phyloP scores from a whole-genome alignment of 1,140 invertebrate genomes.

The Caerostris darwini region DNA sequence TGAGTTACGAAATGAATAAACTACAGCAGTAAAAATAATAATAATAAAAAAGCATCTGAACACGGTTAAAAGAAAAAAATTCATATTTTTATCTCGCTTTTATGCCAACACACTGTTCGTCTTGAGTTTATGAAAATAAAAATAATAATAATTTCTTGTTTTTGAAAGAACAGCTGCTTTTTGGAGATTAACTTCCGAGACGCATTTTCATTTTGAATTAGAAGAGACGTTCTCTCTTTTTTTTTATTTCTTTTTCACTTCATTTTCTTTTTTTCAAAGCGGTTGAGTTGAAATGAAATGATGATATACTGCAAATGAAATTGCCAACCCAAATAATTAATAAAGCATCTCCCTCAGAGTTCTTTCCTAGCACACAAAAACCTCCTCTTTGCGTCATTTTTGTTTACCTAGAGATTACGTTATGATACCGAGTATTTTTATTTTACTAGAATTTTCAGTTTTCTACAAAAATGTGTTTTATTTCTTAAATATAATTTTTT shows the following conservation, averaged over 20 bases:
- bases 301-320: conserved; percentile 26
- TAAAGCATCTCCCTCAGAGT: not conserved
- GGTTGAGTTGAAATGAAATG: not conserved
- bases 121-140: not conserved
- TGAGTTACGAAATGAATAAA: not conserved
- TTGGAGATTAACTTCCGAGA: not conserved
- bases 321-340: not conserved
- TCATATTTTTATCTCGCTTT: not conserved
- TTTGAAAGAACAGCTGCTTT: not conserved
- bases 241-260: too few relatives aligned
- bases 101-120: not conserved
- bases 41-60: not conserved
- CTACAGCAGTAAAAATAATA: not conserved
- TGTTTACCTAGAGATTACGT: not conserved
- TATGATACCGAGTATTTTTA: too few relatives aligned
- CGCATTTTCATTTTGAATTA: not conserved
- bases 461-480: too few relatives aligned
- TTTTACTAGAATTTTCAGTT: too few relatives aligned
- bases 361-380: not conserved
- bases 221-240: not conserved
- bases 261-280: not conserved
- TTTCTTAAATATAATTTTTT: too few relatives aligned
- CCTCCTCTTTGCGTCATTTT: not conserved
- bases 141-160: not conserved
- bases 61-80: not conserved